These are phyloP conservation scores for Heptranchias perlo DNA, from an alignment of 2,113 vertebrate genomes.

Conservation along the genomic window DNA sequence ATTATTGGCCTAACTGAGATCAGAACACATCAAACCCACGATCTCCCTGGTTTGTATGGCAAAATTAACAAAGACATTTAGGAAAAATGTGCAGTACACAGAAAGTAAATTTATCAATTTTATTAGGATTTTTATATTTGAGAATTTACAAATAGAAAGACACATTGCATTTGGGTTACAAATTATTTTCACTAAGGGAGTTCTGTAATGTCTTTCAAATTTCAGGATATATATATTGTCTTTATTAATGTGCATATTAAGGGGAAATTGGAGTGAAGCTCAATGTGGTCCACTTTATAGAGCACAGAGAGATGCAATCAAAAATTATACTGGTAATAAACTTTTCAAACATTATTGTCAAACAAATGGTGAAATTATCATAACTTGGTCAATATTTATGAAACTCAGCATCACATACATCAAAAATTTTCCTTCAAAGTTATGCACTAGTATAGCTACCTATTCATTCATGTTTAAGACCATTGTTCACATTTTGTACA, in stretches of 20 bases:
- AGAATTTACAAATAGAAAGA: neutral
- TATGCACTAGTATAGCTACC: neutral
- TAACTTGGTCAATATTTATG: neutral
- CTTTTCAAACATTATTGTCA: neutral
- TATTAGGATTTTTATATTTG: neutral
- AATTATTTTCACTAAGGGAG: neutral
- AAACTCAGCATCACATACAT: neutral
- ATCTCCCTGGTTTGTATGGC: too few species aligned
- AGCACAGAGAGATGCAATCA: neutral
- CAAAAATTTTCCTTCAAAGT: neutral
- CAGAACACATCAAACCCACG: too few species aligned
- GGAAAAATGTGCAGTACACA: too few species aligned
- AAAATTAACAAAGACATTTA: too few species aligned
- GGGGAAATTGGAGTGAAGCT: neutral
- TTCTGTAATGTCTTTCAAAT: neutral
- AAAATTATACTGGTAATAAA: neutral
- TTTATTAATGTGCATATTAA: neutral
- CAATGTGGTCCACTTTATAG: neutral
- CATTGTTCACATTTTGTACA: neutral
- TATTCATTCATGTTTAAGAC: neutral
- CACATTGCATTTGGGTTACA: neutral
- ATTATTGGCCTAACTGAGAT: too few species aligned
- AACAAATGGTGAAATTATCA: neutral
- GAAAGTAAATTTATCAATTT: too few species aligned
- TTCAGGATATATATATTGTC: neutral